Conservation (phyloP, 2,113 vertebrate genomes). For the Albula goreensis region DNA sequence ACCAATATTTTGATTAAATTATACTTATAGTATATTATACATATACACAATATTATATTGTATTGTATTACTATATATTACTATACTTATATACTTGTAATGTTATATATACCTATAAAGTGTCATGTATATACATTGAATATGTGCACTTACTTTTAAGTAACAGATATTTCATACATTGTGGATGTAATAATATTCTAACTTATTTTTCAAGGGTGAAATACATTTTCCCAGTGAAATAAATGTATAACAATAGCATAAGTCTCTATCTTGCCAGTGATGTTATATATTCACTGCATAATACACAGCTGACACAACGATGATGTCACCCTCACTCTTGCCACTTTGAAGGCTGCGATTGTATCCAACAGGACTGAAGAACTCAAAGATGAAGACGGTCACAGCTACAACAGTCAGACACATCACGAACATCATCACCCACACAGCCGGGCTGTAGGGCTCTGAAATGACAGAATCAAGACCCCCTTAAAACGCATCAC, state of each 20-base stretch:
- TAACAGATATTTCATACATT: too few species aligned
- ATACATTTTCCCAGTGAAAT: too few species aligned
- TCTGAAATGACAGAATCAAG: constrained; percentile 62
- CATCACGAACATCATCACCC: constrained; percentile 98
- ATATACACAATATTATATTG: background rate
- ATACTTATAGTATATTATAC: background rate
- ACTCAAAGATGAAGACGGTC: constrained; percentile 91
- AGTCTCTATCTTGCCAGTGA: background rate
- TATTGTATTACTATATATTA: too few species aligned
- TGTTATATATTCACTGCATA: background rate
- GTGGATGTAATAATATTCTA: too few species aligned
- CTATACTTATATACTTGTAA: too few species aligned
- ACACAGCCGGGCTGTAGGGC: constrained; percentile 91
- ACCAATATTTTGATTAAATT: background rate
- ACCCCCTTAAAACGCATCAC: background rate
- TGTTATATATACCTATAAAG: too few species aligned
- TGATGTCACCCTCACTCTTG: constrained; percentile 76
- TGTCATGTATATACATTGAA: too few species aligned
- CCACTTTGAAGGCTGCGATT: constrained; percentile 81
- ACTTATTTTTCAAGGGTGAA: too few species aligned
- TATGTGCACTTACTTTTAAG: too few species aligned
- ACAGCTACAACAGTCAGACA: constrained; percentile 92
- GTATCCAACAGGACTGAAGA: constrained; percentile 89
- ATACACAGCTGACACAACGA: constrained; percentile 2
- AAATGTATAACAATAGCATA: background rate